A percentile compares a stretch with the other conserved stretches of the same genome.
Evolutionary conservation across 2,113 vertebrate species (phyloP).

Genomic region (Sinocyclocheilus rhinocerous): DNA sequence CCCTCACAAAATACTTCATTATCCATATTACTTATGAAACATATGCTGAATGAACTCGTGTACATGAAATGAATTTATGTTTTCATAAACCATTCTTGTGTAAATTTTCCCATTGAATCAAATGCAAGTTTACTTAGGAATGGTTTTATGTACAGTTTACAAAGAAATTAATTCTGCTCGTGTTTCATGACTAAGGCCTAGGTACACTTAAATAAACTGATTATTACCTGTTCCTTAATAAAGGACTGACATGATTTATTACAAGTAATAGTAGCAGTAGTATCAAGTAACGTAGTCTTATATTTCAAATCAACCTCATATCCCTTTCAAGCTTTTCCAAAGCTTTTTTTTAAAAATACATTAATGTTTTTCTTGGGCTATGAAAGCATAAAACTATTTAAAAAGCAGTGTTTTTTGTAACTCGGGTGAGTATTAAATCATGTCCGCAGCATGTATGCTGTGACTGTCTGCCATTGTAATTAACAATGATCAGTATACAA

Average conservation of each 20-base stretch:
- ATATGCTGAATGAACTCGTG: neutral
- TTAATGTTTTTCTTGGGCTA: neutral
- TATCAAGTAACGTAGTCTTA: neutral
- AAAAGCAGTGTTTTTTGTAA: conserved; percentile 7
- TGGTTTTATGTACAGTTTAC: neutral
- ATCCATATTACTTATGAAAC: neutral
- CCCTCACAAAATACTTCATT: neutral
- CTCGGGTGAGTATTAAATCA: neutral
- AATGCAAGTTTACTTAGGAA: neutral
- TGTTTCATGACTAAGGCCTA: neutral
- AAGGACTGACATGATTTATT: conserved; percentile 2
- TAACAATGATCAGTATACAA: neutral
- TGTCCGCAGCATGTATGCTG: neutral
- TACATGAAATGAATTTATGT: neutral
- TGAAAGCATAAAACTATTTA: neutral
- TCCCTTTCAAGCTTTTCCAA: neutral
- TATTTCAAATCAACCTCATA: conserved; percentile 3
- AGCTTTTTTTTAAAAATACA: neutral
- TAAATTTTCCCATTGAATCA: neutral
- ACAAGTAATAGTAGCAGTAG: neutral
- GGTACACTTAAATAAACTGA: neutral
- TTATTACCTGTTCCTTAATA: neutral
- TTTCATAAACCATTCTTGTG: neutral
- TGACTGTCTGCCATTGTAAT: neutral
- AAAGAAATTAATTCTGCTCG: neutral